phyloP scores from a whole-genome alignment of 2,888 invertebrate genomes.

The Acanthococcus lagerstroemiae region DNA sequence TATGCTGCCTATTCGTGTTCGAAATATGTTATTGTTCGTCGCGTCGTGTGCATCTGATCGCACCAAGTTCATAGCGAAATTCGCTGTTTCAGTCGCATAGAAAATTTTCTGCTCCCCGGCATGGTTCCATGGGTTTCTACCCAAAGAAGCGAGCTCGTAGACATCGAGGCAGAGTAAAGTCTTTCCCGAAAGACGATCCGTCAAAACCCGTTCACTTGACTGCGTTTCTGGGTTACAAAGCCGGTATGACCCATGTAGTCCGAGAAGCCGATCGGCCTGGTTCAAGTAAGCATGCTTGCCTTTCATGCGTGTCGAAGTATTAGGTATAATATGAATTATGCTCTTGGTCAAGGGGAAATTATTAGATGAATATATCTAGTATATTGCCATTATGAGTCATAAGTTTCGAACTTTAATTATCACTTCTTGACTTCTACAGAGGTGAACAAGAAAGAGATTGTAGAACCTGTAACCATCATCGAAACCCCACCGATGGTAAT shows the following conservation, averaged over 20 bases:
- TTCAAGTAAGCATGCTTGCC: slow-evolving; percentile 93
- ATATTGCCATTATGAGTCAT: neutral
- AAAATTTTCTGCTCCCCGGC: slow-evolving; percentile 98
- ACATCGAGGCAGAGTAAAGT: slow-evolving; percentile 98
- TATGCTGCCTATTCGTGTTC: too few relatives aligned
- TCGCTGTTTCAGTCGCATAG: slow-evolving; percentile 79
- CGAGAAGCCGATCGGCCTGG: slow-evolving; percentile 97
- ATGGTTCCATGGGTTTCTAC: slow-evolving; percentile 99
- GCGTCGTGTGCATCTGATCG: too few relatives aligned
- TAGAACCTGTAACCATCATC: slow-evolving; percentile 95
- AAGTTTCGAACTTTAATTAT: neutral
- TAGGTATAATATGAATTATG: too few relatives aligned
- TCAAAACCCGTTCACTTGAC: slow-evolving; percentile 95
- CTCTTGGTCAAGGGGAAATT: too few relatives aligned
- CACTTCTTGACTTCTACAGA: slow-evolving; percentile 51
- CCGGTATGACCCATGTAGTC: slow-evolving; percentile 99
- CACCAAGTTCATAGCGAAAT: too few relatives aligned
- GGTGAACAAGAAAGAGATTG: slow-evolving; percentile 99
- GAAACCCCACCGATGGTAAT: slow-evolving; percentile 98
- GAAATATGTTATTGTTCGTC: too few relatives aligned
- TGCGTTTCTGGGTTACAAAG: slow-evolving; percentile 96
- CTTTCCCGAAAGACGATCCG: slow-evolving; percentile 96
- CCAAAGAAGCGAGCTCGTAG: slow-evolving; percentile 94
- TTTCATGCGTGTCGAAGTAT: too few relatives aligned
- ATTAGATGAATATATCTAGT: too few relatives aligned